Percentiles rank a stretch among this genome's conserved stretches.
phyloP scores from a whole-genome alignment of 2,113 vertebrate species.

The Panthera leo region DNA sequence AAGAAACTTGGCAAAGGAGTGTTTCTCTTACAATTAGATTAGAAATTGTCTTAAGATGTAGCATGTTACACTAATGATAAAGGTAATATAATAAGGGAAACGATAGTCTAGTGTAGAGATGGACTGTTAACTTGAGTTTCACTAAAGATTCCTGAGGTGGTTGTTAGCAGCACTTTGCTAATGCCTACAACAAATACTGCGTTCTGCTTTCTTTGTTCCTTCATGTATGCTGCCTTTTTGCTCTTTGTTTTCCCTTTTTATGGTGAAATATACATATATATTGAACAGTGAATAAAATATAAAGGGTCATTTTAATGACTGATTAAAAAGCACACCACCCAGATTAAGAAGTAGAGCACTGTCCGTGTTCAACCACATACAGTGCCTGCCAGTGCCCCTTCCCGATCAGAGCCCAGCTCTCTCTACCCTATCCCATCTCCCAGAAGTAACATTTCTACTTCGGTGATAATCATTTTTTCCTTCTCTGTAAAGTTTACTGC shows the following conservation, averaged over 20 bases:
- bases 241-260: background rate
- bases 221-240: background rate
- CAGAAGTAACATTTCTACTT: background rate
- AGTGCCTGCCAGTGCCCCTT: background rate
- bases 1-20: conserved; percentile 7
- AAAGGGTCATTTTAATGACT: background rate
- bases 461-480: background rate
- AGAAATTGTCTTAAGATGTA: background rate
- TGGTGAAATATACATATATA: background rate
- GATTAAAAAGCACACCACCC: background rate
- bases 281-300: background rate
- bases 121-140: background rate
- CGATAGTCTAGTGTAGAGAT: background rate
- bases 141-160: background rate
- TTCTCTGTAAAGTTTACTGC: background rate
- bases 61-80: background rate
- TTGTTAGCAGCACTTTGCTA: background rate
- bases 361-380: too few relatives aligned
- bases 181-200: background rate
- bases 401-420: background rate
- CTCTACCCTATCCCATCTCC: background rate
- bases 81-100: background rate
- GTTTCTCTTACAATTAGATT: conserved; percentile 15
- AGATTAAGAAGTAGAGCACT: conserved; percentile 11
- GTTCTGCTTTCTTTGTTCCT: background rate